Conservation (phyloP, 2,888 invertebrate genomes). For the Diloba caeruleocephala region DNA sequence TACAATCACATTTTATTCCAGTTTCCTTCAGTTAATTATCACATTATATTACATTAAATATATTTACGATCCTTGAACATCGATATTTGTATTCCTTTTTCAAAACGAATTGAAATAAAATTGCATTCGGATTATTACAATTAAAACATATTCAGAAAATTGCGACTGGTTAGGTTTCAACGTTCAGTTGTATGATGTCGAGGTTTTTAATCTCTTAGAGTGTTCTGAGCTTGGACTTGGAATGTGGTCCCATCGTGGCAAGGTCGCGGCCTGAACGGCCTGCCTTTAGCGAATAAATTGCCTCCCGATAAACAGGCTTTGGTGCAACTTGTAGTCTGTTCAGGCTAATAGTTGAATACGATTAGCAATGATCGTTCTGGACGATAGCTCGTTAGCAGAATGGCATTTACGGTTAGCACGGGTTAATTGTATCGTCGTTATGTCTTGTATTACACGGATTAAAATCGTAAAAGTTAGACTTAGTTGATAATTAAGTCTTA, state of each 20-base stretch:
- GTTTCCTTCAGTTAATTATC: slow-evolving; percentile 2
- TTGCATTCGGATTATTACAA: slow-evolving; percentile 7
- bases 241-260: slow-evolving; percentile 79
- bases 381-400: slow-evolving; percentile 74
- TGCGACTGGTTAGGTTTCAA: slow-evolving; percentile 8
- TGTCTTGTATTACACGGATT: slow-evolving; percentile 23
- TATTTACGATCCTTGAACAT: no score
- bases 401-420: slow-evolving; percentile 64
- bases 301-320: slow-evolving; percentile 78
- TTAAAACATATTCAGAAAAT: slow-evolving; percentile 9
- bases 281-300: slow-evolving; percentile 85
- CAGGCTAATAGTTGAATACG: slow-evolving; percentile 76
- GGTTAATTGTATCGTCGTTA: slow-evolving; percentile 54
- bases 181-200: slow-evolving; percentile 34
- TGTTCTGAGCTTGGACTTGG: slow-evolving; percentile 78
- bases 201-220: slow-evolving; percentile 75
- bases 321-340: slow-evolving; percentile 64
- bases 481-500: neutral
- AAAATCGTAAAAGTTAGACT: slow-evolving; percentile 17
- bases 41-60: no score
- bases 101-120: slow-evolving; percentile 1
- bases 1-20: neutral
- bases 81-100: no score
- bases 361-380: slow-evolving; percentile 66
- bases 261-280: slow-evolving; percentile 77